Conservation (phyloP, 2,797 vertebrate species). For the Anomalospiza imberbis region DNA sequence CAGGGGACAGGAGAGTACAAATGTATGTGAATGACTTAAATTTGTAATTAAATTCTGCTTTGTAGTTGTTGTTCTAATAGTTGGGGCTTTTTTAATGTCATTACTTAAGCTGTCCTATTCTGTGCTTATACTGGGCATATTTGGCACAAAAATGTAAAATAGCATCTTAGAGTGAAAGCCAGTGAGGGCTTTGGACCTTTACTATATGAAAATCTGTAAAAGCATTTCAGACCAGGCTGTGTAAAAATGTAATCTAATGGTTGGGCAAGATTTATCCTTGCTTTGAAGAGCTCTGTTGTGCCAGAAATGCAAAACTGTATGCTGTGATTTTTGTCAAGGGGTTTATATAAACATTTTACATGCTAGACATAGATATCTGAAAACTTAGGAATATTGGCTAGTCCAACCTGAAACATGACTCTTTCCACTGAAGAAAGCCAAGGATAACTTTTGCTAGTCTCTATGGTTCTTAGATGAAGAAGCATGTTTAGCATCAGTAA, state of each 20-base stretch:
- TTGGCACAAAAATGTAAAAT: neutral
- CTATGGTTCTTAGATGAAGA: neutral
- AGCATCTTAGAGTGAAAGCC: neutral
- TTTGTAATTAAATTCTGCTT: neutral
- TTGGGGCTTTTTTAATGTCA: neutral
- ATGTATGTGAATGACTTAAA: neutral
- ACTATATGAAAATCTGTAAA: neutral
- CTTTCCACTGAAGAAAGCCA: neutral
- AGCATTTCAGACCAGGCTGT: neutral
- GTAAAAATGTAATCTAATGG: neutral
- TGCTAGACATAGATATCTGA: neutral
- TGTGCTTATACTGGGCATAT: neutral
- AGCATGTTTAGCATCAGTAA: neutral
- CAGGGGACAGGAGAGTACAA: neutral
- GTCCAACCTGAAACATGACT: neutral
- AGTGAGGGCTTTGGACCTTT: neutral
- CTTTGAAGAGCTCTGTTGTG: neutral
- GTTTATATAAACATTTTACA: neutral
- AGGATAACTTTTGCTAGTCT: neutral
- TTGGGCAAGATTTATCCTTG: neutral
- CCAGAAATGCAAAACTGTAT: neutral
- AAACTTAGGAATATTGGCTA: neutral
- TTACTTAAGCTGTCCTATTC: neutral
- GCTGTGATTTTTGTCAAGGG: neutral
- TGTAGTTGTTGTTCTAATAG: neutral